phyloP scores from a whole-genome alignment of 1,140 invertebrate genomes.

The Homalodisca vitripennis region DNA sequence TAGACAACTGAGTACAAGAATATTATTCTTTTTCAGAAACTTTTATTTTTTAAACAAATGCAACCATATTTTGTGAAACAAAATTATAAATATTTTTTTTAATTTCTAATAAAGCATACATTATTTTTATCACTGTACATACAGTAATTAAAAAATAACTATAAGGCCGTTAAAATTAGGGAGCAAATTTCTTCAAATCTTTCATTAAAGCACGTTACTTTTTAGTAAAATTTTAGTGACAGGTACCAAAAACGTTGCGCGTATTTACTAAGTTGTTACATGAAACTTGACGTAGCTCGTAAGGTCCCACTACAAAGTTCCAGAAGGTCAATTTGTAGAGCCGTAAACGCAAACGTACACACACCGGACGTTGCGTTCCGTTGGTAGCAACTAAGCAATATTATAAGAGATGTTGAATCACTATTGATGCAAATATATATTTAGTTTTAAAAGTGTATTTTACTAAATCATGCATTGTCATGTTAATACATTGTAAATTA shows the following conservation, averaged over 20 bases:
- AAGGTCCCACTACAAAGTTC: constrained; percentile 20
- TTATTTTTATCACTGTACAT: too few relatives aligned
- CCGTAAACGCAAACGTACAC: neutral
- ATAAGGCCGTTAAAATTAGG: too few relatives aligned
- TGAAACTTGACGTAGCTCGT: constrained; percentile 4
- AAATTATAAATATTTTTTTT: too few relatives aligned
- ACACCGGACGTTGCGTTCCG: neutral
- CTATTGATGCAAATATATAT: constrained; percentile 12
- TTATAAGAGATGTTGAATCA: constrained; percentile 23
- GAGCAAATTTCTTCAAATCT: too few relatives aligned
- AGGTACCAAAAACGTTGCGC: constrained; percentile 1
- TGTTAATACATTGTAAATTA: constrained; percentile 20
- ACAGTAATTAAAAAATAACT: too few relatives aligned
- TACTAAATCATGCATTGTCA: constrained; percentile 12
- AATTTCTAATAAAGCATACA: too few relatives aligned
- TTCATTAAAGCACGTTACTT: too few relatives aligned
- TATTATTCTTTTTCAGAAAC: too few relatives aligned
- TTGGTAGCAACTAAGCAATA: constrained; percentile 21
- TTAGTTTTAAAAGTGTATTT: constrained; percentile 21
- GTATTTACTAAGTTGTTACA: constrained; percentile 2
- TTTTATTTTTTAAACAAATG: too few relatives aligned
- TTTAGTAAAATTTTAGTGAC: neutral
- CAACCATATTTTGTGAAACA: too few relatives aligned
- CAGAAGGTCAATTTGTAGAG: constrained; percentile 23
- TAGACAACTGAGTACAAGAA: too few relatives aligned